Evolutionary conservation across 2,113 vertebrate species (phyloP), one percentile per base, ranked within the genome.

Genomic region (Colius striatus): DNA sequence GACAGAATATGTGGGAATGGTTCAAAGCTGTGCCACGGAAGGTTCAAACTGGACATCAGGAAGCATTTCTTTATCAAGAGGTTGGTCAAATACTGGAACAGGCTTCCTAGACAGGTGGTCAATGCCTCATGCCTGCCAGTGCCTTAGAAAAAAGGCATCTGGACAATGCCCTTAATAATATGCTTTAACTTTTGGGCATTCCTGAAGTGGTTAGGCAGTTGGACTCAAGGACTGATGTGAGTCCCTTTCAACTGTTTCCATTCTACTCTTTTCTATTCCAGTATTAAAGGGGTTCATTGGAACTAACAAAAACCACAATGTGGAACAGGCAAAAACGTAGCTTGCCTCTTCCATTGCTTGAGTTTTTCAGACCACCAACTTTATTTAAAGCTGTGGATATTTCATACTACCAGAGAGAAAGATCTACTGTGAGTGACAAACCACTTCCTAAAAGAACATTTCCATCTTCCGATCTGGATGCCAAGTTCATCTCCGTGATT

Each of bases 1-100:
- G 1, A 55, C 2, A 70, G 11, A 8, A 34, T 0, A 0, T 2
- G 1, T 11, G 18, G 47, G 22, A 78, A 38, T 16, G 5, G n/a
- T 4, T 60, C 9, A 32, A 54, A 61, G 21, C 48, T 54, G 3
- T 0, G 0, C 1, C 23, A 27, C 15, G 19, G 3, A 8, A 80
- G 6, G 32, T 22, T 81, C 5, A 55, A 11, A 26, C 9, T 10
- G 5, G 14, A 32, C 10, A 10, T 53, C 4, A 78, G 21, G 18
- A 66, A 87, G 5, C 6, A 6, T 11, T 86, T 41, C 4, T 76
- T 63, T 51, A 68, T 6, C 1, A 0, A 62, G 15, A 66, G 5
- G 4, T 1, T 61, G n/a, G 12, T 47, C 41, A 77, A 48, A 62
- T 20, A 81, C 54, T 70, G 32, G 11, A 84, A 27, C 7, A 70